Evolutionary conservation across 2,888 invertebrate species (phyloP).

Genomic region (Oxycera nigricornis): DNA sequence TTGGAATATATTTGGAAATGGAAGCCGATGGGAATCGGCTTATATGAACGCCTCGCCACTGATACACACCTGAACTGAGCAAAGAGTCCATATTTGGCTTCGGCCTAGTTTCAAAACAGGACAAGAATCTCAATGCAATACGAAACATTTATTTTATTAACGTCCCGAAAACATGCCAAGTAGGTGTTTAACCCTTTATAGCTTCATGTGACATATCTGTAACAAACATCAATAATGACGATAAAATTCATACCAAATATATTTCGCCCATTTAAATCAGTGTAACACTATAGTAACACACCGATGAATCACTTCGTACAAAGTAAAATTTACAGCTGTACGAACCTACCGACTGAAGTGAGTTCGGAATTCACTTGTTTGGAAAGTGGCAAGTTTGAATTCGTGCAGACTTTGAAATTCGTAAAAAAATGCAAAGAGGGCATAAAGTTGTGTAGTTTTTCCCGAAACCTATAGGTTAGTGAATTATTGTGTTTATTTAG

Average conservation of each 20-base stretch:
- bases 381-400: not conserved
- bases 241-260: not conserved
- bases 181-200: not conserved
- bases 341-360: not conserved
- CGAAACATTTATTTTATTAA: no score
- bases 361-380: not conserved
- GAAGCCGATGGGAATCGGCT: no score
- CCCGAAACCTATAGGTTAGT: not conserved
- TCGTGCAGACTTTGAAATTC: not conserved
- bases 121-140: no score
- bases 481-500: not conserved
- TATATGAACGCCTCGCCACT: no score
- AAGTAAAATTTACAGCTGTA: not conserved
- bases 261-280: not conserved
- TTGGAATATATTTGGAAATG: no score
- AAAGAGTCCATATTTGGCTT: no score
- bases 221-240: no score
- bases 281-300: not conserved
- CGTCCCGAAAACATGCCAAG: no score
- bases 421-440: not conserved
- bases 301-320: not conserved
- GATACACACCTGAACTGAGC: no score
- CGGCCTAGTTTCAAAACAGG: no score
- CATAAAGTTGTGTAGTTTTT: not conserved
- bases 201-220: not conserved